These are phyloP conservation scores for Actinostola sp. DNA, from an alignment of 92 coral and sea anemone species.

Conservation along the genomic window DNA sequence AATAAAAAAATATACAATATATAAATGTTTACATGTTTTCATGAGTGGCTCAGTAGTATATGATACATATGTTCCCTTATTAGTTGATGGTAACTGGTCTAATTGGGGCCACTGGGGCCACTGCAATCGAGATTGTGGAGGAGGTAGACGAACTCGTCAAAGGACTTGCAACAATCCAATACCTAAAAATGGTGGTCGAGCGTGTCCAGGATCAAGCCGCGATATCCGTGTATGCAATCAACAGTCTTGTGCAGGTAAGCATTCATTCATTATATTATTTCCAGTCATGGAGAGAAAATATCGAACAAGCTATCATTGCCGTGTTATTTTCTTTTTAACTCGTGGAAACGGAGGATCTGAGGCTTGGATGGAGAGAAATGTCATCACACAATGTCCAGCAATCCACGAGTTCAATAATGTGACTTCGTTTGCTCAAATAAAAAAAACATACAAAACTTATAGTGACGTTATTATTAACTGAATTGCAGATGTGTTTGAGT, in stretches of 20 bases:
- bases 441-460: too few species aligned
- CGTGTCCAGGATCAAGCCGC: conserved; percentile 58
- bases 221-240: conserved; percentile 65
- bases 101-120: conserved; percentile 77
- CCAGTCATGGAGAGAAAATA: too few species aligned
- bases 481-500: too few species aligned
- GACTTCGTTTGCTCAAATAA: too few species aligned
- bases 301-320: too few species aligned
- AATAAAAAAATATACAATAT: too few species aligned
- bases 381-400: too few species aligned
- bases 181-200: conserved; percentile 72
- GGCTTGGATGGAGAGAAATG: too few species aligned
- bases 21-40: background rate
- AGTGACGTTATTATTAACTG: too few species aligned
- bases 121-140: conserved; percentile 75
- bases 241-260: conserved; percentile 56
- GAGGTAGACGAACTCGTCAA: conserved; percentile 70
- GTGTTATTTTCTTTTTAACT: background rate
- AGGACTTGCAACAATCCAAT: conserved; percentile 80
- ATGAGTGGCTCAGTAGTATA: background rate
- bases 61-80: background rate
- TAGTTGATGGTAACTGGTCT: conserved; percentile 64
- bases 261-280: too few species aligned
- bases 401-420: too few species aligned
- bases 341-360: too few species aligned